Conservation (phyloP, 2,888 invertebrate genomes). For the Idaea aversata region DNA sequence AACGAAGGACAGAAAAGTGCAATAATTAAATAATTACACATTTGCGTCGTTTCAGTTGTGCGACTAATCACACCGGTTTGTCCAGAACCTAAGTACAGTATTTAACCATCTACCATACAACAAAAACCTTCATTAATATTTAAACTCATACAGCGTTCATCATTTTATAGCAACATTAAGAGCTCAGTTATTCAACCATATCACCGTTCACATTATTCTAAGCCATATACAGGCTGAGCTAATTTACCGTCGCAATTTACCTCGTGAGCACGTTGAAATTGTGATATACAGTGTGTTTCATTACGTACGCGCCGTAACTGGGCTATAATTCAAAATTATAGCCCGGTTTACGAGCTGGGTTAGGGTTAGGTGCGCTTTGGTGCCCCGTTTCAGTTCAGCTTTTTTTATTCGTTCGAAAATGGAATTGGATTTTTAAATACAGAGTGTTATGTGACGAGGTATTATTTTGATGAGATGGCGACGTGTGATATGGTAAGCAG, state of each 20-base stretch:
- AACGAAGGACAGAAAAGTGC: neutral
- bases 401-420: constrained; percentile 26
- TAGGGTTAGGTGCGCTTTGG: constrained; percentile 15
- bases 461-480: neutral
- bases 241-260: constrained; percentile 64
- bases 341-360: constrained; percentile 56
- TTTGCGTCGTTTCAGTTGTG: no score
- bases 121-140: constrained; percentile 11
- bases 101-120: constrained; percentile 12
- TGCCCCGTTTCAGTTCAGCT: constrained; percentile 14
- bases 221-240: constrained; percentile 46
- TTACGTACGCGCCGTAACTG: constrained; percentile 64
- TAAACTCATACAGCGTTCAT: constrained; percentile 9
- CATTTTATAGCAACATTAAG: constrained; percentile 22
- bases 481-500: neutral
- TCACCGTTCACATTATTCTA: constrained; percentile 41
- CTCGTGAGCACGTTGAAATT: constrained; percentile 52
- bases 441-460: neutral
- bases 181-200: constrained; percentile 32
- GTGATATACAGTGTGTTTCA: constrained; percentile 71
- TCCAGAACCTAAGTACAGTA: neutral
- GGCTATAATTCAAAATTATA: constrained; percentile 69
- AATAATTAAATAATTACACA: neutral
- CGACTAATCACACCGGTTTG: no score
- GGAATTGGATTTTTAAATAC: constrained; percentile 6